A percentile compares a stretch with the other conserved stretches of the same genome.
These are phyloP conservation scores for Neodiprion fabricii DNA, from an alignment of 1,140 invertebrate genomes.

Conservation along the genomic window DNA sequence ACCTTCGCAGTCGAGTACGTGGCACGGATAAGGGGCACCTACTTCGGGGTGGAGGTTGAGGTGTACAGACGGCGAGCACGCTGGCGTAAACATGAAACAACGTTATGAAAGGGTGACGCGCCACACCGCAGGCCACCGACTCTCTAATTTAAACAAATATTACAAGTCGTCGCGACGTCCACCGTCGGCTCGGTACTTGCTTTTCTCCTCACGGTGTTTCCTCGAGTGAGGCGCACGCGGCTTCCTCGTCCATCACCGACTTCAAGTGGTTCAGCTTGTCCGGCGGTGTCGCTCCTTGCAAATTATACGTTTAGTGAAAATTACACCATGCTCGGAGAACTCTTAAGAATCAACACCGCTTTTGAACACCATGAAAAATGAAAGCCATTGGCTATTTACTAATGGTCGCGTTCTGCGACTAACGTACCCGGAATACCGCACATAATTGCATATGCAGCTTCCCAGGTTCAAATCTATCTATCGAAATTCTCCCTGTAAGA, in stretches of 20 bases:
- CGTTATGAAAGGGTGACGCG: conserved; percentile 24
- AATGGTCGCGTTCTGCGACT: too few species aligned
- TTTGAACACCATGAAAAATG: too few species aligned
- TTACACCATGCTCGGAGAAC: too few species aligned
- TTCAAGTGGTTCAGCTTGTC: too few species aligned
- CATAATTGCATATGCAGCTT: too few species aligned
- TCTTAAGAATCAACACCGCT: too few species aligned
- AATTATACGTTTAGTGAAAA: too few species aligned
- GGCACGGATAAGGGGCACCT: neutral
- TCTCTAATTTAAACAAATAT: conserved; percentile 36
- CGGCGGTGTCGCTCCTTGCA: too few species aligned
- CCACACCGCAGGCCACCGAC: neutral
- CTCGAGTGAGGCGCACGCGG: neutral
- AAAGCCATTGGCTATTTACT: too few species aligned
- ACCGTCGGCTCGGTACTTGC: conserved; percentile 14
- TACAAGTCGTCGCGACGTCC: conserved; percentile 26
- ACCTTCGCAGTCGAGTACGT: neutral
- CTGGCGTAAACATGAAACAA: conserved; percentile 30
- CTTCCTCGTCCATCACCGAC: neutral
- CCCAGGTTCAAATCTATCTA: too few species aligned
- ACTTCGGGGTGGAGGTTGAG: neutral
- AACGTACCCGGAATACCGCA: too few species aligned
- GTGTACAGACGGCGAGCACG: conserved; percentile 10
- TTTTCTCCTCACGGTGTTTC: neutral
- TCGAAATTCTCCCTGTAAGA: too few species aligned